Base-by-base conservation (phyloP, 1,140 invertebrate species). In the Notospermus geniculatus region DNA sequence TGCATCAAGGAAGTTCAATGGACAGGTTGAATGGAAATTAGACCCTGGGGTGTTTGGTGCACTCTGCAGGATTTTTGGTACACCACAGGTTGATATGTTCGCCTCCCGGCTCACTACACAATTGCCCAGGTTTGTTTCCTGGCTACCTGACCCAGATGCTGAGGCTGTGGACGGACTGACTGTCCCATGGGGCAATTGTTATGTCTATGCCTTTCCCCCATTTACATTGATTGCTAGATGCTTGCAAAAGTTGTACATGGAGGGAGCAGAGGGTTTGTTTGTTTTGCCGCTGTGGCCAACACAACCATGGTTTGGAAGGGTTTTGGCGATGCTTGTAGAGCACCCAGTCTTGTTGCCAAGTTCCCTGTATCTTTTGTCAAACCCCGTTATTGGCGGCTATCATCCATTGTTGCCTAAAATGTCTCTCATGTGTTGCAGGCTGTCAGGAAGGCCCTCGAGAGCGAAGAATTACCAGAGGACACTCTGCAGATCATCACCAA, bases 11-110 rank as follows among this genome's bases (percentile, higher is more conserved):
- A n/a, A n/a, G n/a, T n/a, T n/a, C n/a, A n/a, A n/a, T n/a, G n/a
- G 62, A 59, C 13, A 64, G 64, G 39, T n/a, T n/a, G n/a, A 43
- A 19, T 43, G 39, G 39, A 43, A 13, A 11, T 43, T 43, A 43
- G 19, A 43, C 19, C 39, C 39, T 13, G 19, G 11, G 11, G 11
- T 11, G 11, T 43, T 43, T 19, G 19, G 11, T 19, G 19, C 11
- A 13, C 11, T 43, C 19, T 43, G 39, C 19, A 43, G 19, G 11
- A 13, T 59, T 15, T 60, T 17, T 17, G 43, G 45, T 7, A 52
- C 39, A 13, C 39, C 39, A 43, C 39, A 13, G 39, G 19, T 43
- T 43, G 39, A 43, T 19, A 11, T 43, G 11, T 43, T 43, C 19
- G 39, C 39, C 11, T 43, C 39, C 19, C 11, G 39, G 39, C 39